phyloP scores from a whole-genome alignment of 2,797 vertebrate genomes.

The Caiman crocodilus region DNA sequence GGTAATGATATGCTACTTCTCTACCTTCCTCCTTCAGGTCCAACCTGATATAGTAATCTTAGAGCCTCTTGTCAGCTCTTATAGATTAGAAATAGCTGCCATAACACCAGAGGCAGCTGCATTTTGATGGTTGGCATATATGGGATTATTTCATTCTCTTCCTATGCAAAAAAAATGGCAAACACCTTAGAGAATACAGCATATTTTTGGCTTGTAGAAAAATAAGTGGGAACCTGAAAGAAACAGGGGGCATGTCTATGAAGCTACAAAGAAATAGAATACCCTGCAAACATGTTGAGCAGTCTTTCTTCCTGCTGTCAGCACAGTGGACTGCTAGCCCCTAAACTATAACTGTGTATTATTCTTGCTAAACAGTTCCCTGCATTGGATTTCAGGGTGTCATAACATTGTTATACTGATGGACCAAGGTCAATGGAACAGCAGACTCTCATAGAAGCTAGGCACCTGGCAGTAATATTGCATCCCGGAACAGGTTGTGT shows the following conservation, averaged over 20 bases:
- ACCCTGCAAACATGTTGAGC: rapidly evolving
- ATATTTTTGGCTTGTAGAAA: background rate
- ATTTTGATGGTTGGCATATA: background rate
- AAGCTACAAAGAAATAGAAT: background rate
- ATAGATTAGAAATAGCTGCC: background rate
- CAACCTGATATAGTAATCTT: background rate
- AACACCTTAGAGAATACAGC: background rate
- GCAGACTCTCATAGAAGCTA: too few relatives aligned
- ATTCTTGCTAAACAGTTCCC: background rate
- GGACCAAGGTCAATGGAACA: too few relatives aligned
- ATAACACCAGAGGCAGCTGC: background rate
- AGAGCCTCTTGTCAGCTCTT: background rate
- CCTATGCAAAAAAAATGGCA: background rate
- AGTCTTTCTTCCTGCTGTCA: rapidly evolving
- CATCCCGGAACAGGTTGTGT: too few relatives aligned
- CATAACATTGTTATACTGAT: too few relatives aligned
- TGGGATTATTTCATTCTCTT: background rate
- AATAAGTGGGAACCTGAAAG: background rate
- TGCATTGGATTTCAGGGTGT: too few relatives aligned
- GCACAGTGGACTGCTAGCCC: rapidly evolving
- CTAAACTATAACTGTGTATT: rapidly evolving
- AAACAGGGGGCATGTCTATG: background rate
- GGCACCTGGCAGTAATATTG: too few relatives aligned
- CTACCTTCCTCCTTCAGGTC: background rate
- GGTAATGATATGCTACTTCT: background rate